Conservation (phyloP, 2,888 invertebrate species). For the Hyalella azteca region DNA sequence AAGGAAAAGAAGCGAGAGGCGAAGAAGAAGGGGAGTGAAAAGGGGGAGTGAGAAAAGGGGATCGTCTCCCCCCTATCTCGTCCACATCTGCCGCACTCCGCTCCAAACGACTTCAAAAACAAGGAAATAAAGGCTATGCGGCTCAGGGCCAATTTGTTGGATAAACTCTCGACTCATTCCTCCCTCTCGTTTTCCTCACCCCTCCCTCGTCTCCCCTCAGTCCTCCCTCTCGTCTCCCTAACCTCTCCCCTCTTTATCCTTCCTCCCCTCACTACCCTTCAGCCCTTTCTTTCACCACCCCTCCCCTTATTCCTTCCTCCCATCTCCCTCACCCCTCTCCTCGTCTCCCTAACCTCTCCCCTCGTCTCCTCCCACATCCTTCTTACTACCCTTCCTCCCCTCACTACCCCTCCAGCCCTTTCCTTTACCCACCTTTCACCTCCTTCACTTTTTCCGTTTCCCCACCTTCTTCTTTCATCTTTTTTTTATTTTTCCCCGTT, state of each 20-base stretch:
- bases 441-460: no score
- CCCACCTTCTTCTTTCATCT: no score
- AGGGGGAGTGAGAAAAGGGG: no score
- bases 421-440: no score
- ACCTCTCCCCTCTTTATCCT: neutral
- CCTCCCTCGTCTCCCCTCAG: neutral
- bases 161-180: neutral
- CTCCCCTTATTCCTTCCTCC: neutral
- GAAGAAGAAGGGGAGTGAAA: no score
- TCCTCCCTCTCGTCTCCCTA: neutral
- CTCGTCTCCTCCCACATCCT: no score
- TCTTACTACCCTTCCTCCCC: no score
- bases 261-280: neutral
- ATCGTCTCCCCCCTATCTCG: neutral
- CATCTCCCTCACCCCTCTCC: neutral
- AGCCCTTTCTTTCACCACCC: neutral
- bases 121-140: constrained; percentile 18
- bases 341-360: neutral
- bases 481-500: no score
- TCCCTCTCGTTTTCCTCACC: neutral
- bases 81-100: neutral
- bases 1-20: no score
- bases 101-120: constrained; percentile 25
- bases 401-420: no score
- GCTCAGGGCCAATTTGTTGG: constrained; percentile 28